Evolutionary conservation across 2,888 invertebrate genomes (phyloP), one percentile per base, ranked within the genome.

Genomic region (Terebella lapidaria): DNA sequence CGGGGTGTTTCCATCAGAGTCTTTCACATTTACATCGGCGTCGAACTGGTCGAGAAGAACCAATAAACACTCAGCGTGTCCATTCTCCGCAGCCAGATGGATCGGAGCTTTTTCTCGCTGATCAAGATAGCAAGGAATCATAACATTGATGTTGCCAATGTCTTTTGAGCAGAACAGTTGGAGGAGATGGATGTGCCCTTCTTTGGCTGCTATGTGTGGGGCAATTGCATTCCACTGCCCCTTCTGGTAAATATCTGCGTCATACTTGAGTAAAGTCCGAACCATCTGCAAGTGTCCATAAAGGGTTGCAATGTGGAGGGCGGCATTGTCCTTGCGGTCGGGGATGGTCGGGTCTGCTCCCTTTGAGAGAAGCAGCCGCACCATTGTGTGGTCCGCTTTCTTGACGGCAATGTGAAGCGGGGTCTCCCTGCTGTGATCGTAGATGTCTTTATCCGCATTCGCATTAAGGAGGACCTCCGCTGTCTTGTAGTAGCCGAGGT

Each of bases 141-240:
- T 70, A 5, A 67, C 59, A 58, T 70, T 70, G 20, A 68, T 65
- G 49, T 63, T 62, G 5, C 62, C 65, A 1, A 60, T 46, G 54
- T 69, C 65, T 10, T 56, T 42, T 10, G 65, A 57, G 35, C 67
- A 68, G 58, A 65, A 68, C 1, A 67, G 59, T 60, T 70, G 69
- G 2, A 70, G 58, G n/a, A 70, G 63, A 56, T 70, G 69, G 10
- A 68, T 67, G 47, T 70, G 70, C 4, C 69, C 70, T 51, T 70
- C 70, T 46, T 61, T 67, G 20, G 70, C 69, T n/a, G 70, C 70
- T 22, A 70, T 70, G 59, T 70, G 68, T 1, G 67, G 61, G 3
- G 70, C 62, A 18, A 70, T 66, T 3, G 63, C 62, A 2, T 64
- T 66, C 26, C 51, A 55, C 54, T 61, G 56, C n/a, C 67, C 67